Evolutionary conservation across 53 echinoderm and acorn worm genomes (phyloP), one percentile per base, ranked within the genome.

Genomic region (Crossaster papposus): DNA sequence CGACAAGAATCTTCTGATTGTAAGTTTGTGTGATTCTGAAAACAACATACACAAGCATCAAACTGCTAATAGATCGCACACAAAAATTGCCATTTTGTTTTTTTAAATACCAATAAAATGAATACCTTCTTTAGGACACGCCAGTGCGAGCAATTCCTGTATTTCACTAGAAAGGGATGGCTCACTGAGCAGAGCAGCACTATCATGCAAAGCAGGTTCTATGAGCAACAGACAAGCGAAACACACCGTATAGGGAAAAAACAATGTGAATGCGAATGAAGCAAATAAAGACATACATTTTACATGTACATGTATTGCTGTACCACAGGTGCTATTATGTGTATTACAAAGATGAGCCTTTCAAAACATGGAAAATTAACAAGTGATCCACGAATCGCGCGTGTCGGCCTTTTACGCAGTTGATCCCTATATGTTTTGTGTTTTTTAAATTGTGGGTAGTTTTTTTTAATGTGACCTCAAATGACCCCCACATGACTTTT

Each of bases 61-160:
- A 11, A 62, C 62, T 15, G 62, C 12, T 3, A 62, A 23, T 18
- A 2, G 2, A 62, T 62, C 22, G 2, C 22, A 15, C 4, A 62
- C 4, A 62, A 62, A n/a, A n/a, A n/a, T n/a, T n/a, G n/a, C n/a
- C n/a, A n/a, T n/a, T n/a, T 38, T 38, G 38, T 38, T 38, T 2
- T 4, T 62, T 14, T 3, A 62, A 68, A 68, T 58, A 18, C 6
- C 58, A 15, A 17, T 71, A 30, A 31, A 76, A 37, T 34, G 22
- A 44, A 33, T 85, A 85, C 85, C 85, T 72, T 85, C 10, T 51
- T 71, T 85, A 20, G 51, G 53, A 72, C 72, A 85, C 2, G 85
- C 65, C 72, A 14, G 72, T 20, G 85, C 72, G 54, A 85, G 85
- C 73, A 85, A 85, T 72, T 85, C 85, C 85, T 73, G 72, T 30